These are phyloP conservation scores for Bhutanitis thaidina DNA, from an alignment of 2,888 invertebrate genomes.

Conservation along the genomic window DNA sequence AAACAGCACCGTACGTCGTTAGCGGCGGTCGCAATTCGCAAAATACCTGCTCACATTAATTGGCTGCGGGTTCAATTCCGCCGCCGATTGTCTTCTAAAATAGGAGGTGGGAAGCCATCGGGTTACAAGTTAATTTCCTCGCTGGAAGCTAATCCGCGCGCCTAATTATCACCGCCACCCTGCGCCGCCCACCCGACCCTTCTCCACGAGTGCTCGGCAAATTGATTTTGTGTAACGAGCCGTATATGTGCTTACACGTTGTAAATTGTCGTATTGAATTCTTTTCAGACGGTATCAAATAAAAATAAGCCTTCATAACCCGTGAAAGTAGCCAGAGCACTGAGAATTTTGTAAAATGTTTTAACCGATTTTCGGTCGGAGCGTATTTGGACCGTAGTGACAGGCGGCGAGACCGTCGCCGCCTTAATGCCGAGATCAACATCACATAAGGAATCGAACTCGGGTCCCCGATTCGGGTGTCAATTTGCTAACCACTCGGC, in stretches of 20 bases:
- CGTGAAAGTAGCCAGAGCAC: no score
- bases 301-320: no score
- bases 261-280: constrained; percentile 13
- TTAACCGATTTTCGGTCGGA: no score
- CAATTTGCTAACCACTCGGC: no score
- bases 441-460: no score
- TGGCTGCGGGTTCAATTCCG: constrained; percentile 27
- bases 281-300: no score
- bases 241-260: constrained; percentile 28
- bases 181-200: constrained; percentile 15
- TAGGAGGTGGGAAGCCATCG: constrained; percentile 36
- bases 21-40: constrained; percentile 1
- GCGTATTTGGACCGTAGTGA: no score
- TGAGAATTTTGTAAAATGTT: no score
- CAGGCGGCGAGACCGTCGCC: no score
- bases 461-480: no score
- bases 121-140: constrained; percentile 67
- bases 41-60: constrained; percentile 24
- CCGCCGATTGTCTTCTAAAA: constrained; percentile 37
- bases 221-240: constrained; percentile 38
- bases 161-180: constrained; percentile 60
- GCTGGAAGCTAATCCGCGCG: constrained; percentile 60
- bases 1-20: constrained; percentile 5
- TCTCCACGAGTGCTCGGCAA: constrained; percentile 23
- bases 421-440: no score